phyloP scores from a whole-genome alignment of 2,797 vertebrate species.

The Ambastaia sidthimunki region DNA sequence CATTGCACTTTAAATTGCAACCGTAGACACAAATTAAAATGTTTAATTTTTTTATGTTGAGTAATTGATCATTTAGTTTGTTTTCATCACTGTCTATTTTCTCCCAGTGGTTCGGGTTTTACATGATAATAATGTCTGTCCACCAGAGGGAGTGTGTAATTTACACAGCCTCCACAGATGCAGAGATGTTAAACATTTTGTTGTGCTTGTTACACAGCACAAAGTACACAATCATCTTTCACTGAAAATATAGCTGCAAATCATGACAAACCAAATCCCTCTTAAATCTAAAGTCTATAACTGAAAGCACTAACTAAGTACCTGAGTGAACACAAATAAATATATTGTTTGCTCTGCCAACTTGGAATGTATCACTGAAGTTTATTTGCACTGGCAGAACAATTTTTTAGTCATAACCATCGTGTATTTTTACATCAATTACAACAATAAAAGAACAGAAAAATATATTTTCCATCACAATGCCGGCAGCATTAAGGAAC shows the following conservation, averaged over 20 bases:
- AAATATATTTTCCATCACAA: not conserved
- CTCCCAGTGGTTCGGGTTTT: not conserved
- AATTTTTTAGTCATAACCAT: not conserved
- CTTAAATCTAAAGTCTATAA: slow-evolving; percentile 21
- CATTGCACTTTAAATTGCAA: not conserved
- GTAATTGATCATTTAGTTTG: not conserved
- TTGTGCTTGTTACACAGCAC: slow-evolving; percentile 3
- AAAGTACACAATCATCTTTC: slow-evolving; percentile 14
- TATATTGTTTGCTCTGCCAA: slow-evolving; percentile 6
- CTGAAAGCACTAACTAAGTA: slow-evolving; percentile 1
- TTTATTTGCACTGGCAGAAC: slow-evolving; percentile 11
- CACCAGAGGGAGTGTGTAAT: slow-evolving; percentile 82
- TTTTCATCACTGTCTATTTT: not conserved
- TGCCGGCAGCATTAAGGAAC: not conserved
- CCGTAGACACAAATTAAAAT: not conserved
- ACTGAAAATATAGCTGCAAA: slow-evolving; percentile 5
- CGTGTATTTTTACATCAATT: slow-evolving; percentile 13
- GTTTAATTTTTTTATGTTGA: not conserved
- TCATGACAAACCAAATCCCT: slow-evolving; percentile 22
- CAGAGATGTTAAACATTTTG: slow-evolving; percentile 14
- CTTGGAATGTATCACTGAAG: slow-evolving; percentile 11
- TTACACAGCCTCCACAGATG: slow-evolving; percentile 54
- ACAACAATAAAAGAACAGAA: not conserved
- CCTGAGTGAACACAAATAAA: slow-evolving; percentile 7
- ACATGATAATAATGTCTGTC: slow-evolving; percentile 59